Percentiles rank a stretch among this genome's conserved stretches.
Conservation (phyloP, 2,888 invertebrate species). For the Panopea generosa region DNA sequence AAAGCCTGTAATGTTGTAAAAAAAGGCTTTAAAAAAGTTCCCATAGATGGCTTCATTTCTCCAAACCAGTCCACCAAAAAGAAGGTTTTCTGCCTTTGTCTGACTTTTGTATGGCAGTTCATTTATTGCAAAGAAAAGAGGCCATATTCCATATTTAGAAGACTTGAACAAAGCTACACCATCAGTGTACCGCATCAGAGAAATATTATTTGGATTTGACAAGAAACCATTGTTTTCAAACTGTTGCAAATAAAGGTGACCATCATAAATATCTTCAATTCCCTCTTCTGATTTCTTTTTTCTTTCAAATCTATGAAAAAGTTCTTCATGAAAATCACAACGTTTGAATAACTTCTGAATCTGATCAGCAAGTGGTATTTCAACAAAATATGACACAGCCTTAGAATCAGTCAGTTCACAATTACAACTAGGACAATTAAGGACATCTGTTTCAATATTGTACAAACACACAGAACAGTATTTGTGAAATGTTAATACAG, state of each 20-base stretch:
- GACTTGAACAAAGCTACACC: conserved; percentile 48
- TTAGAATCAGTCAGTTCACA: conserved; percentile 12
- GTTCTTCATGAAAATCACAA: conserved; percentile 31
- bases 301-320: conserved; percentile 27
- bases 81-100: conserved; percentile 33
- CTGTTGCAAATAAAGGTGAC: conserved; percentile 32
- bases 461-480: conserved; percentile 44
- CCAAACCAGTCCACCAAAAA: conserved; percentile 57
- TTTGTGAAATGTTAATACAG: conserved; percentile 37
- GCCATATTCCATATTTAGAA: conserved; percentile 46
- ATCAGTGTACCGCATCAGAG: conserved; percentile 40
- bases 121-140: conserved; percentile 42
- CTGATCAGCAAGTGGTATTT: conserved; percentile 45
- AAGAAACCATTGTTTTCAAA: conserved; percentile 15
- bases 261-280: conserved; percentile 54
- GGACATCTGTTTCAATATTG: not conserved
- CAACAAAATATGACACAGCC: conserved; percentile 40
- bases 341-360: conserved; percentile 33
- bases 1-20: conserved; percentile 19
- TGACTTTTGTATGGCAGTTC: conserved; percentile 32
- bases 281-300: conserved; percentile 18
- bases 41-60: conserved; percentile 46
- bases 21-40: conserved; percentile 51
- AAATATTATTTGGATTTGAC: conserved; percentile 20
- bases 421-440: conserved; percentile 20